Percentiles rank a stretch among this genome's conserved stretches.
phyloP scores from a whole-genome alignment of 1,140 invertebrate genomes.

The Drosophila bipectinata region DNA sequence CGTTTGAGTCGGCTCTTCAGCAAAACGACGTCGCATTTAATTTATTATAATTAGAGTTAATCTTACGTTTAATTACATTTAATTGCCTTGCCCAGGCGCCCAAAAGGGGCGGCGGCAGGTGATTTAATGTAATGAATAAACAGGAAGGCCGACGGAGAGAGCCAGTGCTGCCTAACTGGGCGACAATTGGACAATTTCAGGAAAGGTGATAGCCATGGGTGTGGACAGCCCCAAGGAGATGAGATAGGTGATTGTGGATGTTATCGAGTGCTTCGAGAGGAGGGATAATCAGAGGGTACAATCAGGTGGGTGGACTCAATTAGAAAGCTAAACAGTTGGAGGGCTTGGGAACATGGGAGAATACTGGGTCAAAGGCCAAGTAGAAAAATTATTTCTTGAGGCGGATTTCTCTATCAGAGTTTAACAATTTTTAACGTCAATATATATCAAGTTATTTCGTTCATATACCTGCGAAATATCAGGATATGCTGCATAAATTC shows the following conservation, averaged over 20 bases:
- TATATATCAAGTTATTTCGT: no score
- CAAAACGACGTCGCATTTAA: slow-evolving; percentile 60
- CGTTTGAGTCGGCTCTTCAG: slow-evolving; percentile 38
- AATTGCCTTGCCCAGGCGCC: slow-evolving; percentile 51
- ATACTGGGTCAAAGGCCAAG: no score
- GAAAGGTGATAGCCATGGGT: slow-evolving; percentile 30
- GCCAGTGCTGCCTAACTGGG: slow-evolving; percentile 21
- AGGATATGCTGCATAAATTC: no score
- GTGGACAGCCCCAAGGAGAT: slow-evolving; percentile 32
- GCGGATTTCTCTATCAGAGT: no score
- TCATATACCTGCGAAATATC: no score
- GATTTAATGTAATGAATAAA: slow-evolving; percentile 70
- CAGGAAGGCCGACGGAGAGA: slow-evolving; percentile 30
- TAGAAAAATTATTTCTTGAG: background rate
- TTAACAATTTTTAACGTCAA: no score
- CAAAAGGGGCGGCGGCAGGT: slow-evolving; percentile 12
- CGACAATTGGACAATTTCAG: slow-evolving; percentile 48
- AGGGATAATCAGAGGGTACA: slow-evolving; percentile 14
- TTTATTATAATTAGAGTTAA: slow-evolving; percentile 80
- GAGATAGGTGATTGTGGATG: slow-evolving; percentile 28
- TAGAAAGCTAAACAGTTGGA: slow-evolving; percentile 14
- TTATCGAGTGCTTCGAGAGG: slow-evolving; percentile 26
- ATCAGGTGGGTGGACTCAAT: slow-evolving; percentile 31
- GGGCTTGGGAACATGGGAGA: background rate
- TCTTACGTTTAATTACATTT: slow-evolving; percentile 79